A percentile compares a stretch with the other conserved stretches of the same genome.
These are phyloP conservation scores for Mungos mungo DNA, from an alignment of 2,113 vertebrate species.

Conservation along the genomic window DNA sequence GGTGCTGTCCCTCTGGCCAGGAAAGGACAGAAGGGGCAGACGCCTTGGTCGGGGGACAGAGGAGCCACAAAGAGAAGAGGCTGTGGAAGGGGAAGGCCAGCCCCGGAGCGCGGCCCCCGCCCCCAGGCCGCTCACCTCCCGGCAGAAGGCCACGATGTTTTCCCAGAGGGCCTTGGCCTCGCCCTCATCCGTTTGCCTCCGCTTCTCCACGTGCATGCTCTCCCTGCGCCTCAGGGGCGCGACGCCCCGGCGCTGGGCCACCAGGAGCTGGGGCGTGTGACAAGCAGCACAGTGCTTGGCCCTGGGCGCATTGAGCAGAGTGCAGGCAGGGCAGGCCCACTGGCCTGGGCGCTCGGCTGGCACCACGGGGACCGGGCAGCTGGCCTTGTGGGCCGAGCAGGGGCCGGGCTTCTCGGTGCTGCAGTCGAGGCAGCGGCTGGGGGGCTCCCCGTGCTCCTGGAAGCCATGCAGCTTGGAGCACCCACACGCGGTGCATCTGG, in stretches of 20 bases:
- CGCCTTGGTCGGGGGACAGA: not conserved
- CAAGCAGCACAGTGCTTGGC: conserved; percentile 95
- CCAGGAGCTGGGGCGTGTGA: conserved; percentile 94
- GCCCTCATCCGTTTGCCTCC: conserved; percentile 94
- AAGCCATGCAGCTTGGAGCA: conserved; percentile 97
- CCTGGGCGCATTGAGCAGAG: conserved; percentile 91
- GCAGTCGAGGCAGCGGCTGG: conserved; percentile 85
- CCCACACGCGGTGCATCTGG: conserved; percentile 93
- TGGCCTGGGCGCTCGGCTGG: conserved; percentile 80
- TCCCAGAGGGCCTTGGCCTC: conserved; percentile 98
- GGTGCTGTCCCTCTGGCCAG: too few species aligned
- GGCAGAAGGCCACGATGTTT: conserved; percentile 96
- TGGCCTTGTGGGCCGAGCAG: conserved; percentile 83
- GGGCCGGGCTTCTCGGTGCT: conserved; percentile 69
- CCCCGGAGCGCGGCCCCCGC: not conserved
- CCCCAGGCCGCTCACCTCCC: conserved; percentile 88
- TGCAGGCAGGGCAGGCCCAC: conserved; percentile 96
- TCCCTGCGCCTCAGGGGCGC: conserved; percentile 92
- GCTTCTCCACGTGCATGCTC: conserved; percentile 96
- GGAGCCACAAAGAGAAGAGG: not conserved
- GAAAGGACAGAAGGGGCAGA: not conserved
- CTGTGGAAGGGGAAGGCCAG: not conserved
- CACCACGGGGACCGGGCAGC: conserved; percentile 80
- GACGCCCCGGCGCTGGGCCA: conserved; percentile 88
- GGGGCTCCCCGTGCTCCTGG: conserved; percentile 88